Base-by-base conservation (phyloP, 1,140 invertebrate species). In the Drosophila ambigua region DNA sequence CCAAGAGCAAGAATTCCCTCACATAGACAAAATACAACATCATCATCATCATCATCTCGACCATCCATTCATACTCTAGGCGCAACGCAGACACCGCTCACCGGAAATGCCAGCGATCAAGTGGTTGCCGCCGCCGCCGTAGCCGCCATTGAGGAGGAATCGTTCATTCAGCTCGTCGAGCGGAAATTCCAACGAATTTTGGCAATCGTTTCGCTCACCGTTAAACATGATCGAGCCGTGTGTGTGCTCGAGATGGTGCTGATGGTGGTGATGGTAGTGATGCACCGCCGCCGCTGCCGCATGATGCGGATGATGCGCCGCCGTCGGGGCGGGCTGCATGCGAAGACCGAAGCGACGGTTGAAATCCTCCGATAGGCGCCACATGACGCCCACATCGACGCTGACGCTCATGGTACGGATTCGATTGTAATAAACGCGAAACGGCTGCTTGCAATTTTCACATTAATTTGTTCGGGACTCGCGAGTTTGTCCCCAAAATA, bases 151-250 rank as follows among this genome's bases (percentile, higher is more conserved):
- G 67, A 69, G 65, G 9, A 48, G 20, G 9, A 57, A 24, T 23
- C 64, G 16, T 57, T 26, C 72, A 74, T 66, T 57, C 49, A 58
- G 16, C 26, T 20, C 35, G 24, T 26, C 26, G n/a, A 57, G 48
- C 69, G 61, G 72, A 72, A 72, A 75, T 75, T 75, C 72, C 72
- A 15, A 71, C 58, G 67, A 63, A 50, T 69, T 71, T 68, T n/a
- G 65, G 65, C 48, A 8, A 11, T 11, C 28, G 8, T n/a, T 24
- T 31, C 73, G 23, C 72, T 76, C 82, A 93, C 93, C 93, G 89
- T 93, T 93, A 68, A 93, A 93, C 62, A 93, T 92, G 91, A 93
- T 92, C 54, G 88, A 90, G 15, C 84, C 77, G 44, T 92, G 77
- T 13, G 83, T 48, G 58, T 87, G 78, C 46, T 77, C 72, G 9